Base-by-base conservation (phyloP, 2,888 invertebrate species). In the Penaeus monodon region DNA sequence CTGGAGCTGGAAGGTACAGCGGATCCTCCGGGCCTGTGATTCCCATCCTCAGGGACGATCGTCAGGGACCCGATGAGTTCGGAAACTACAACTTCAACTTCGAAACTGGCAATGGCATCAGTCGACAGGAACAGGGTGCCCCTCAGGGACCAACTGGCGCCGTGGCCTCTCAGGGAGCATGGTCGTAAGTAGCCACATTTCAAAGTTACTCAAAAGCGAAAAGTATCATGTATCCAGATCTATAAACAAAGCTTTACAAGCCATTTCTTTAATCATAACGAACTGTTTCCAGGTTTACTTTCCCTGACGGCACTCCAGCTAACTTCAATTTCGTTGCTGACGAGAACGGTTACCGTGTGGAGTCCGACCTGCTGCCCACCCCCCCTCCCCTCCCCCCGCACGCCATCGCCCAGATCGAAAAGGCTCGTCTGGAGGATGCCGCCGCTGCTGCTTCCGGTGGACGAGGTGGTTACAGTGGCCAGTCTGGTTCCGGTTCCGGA, bases 61-160 rank as follows among this genome's bases (percentile, higher is more conserved):
- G 85, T 7, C 82, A 86, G 80, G 85, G 85, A 33, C 88, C 88
- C 33, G 85, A 88, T 64, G 83, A 73, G 57, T 77, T 22, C 57
- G 88, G 88, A 29, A 74, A 44, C 82, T 88, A 88, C 80, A 83
- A 76, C 66, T 88, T 88, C 81, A 29, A 73, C 57, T 88, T 84
- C 64, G 82, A 86, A 57, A 88, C 83, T 74, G 86, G 85, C 33
- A 65, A 88, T 27, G 88, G 88, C 29, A 86, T 88, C 68, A 84
- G 81, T 27, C 83, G 88, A 17, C 49, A 83, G 24, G 88, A 88
- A 68, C 86, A 88, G 57, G 88, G 88, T 38, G 74, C 86, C 33
- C 85, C 88, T 22, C 83, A 83, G 63, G 88, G 85, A 29, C 77
- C 80, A 22, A 33, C 64, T 4, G 85, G 85, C n/a, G 88, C 88